Base-by-base conservation (phyloP, 2,888 invertebrate genomes). In the Melanostoma scalare region DNA sequence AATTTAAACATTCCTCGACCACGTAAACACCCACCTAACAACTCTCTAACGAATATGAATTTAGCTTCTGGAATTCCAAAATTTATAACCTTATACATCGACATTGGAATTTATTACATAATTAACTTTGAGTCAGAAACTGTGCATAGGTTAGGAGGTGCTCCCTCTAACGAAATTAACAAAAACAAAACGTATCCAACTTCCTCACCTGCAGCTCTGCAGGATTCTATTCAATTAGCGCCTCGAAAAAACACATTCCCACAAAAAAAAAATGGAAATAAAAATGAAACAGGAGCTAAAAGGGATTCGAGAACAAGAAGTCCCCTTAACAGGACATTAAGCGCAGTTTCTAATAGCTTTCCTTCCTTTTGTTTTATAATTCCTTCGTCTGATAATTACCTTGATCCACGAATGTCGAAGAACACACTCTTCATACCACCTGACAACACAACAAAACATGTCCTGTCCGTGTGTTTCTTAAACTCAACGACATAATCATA, bases 341-440 rank as follows among this genome's bases (percentile, higher is more conserved):
- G 84, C 74, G 84, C 79, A 84, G 84, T 69, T 84, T 79, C 84
- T 84, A 84, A 84, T 84, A 71, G 84, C 84, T 61, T 65, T 53
- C 31, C 58, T 38, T 71, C 52, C 56, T 56, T 53, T 2, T 10
- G 3, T 40, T 40, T 40, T 4, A 4, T 33, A 31, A 31, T n/a
- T 60, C 31, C 8, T 42, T 44, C 38, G 10, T 44, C 48, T 69
- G 46, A 79, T 79, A 84, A 84, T 84, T 84, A 74, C 84, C 71
- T 46, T 48, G 60, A 67, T 79, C 74, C 84, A 84, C 84, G 84
- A 82, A 82, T 69, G 48, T 50, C 30, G 50, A 50, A 50, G 3
- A 52, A 52, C 20, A 8, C 35, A 65, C 53, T 42, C n/a, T 20
- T 20, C 20, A 20, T 20, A 20, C 38, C 10, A 46, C 33, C 55